Evolutionary conservation across 1,140 invertebrate genomes (phyloP).

Genomic region (Listronotus bonariensis): DNA sequence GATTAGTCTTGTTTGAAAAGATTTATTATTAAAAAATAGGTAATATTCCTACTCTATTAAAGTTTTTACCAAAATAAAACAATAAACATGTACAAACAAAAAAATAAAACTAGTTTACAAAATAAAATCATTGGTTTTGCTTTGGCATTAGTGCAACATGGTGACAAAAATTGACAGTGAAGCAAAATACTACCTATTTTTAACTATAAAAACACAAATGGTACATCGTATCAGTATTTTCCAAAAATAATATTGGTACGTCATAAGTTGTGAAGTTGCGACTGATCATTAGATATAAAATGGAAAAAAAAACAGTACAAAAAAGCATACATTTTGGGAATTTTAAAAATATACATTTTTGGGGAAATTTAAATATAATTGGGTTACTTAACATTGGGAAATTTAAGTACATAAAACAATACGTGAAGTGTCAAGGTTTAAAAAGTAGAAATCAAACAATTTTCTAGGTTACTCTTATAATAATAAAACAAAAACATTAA

Average conservation of each 20-base stretch:
- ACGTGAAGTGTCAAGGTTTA: too few relatives aligned
- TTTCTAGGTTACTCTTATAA: too few relatives aligned
- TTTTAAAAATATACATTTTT: too few relatives aligned
- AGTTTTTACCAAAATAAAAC: constrained; percentile 9
- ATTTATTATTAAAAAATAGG: not conserved
- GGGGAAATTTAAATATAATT: too few relatives aligned
- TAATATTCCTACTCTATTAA: constrained; percentile 5
- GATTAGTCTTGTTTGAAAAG: not conserved
- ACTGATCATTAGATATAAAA: too few relatives aligned
- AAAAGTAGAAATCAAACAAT: too few relatives aligned
- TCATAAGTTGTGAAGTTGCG: too few relatives aligned
- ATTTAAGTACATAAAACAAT: too few relatives aligned
- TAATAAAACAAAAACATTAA: too few relatives aligned
- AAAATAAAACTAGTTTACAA: constrained; percentile 20
- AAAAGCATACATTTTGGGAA: too few relatives aligned
- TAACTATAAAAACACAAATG: not conserved
- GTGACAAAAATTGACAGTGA: constrained; percentile 23
- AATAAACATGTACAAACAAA: constrained; percentile 15
- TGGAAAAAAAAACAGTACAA: too few relatives aligned
- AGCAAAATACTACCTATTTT: constrained; percentile 14
- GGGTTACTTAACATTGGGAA: too few relatives aligned
- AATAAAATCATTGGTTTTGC: constrained; percentile 17
- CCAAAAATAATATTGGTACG: not conserved
- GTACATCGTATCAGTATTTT: not conserved
- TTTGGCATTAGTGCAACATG: constrained; percentile 21